Percentiles rank a stretch among this genome's conserved stretches.
Evolutionary conservation across 2,113 vertebrate species (phyloP).

Genomic region (Willisornis vidua): DNA sequence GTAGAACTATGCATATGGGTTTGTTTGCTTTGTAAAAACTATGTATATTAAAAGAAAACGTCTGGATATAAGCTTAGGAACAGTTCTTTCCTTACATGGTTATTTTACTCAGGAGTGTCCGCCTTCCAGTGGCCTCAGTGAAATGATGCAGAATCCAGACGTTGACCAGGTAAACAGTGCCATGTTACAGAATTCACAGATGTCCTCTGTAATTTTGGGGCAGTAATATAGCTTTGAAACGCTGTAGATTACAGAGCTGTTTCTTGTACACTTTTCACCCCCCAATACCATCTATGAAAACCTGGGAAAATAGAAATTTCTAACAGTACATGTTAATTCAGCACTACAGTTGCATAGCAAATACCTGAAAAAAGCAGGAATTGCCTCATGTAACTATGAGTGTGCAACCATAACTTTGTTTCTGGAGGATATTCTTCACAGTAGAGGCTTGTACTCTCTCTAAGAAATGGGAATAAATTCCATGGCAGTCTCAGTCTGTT

Average conservation of each 20-base stretch:
- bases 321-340: background rate
- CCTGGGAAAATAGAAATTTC: background rate
- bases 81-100: background rate
- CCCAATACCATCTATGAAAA: background rate
- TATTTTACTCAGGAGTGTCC: background rate
- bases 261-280: background rate
- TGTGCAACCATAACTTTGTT: background rate
- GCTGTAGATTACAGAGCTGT: background rate
- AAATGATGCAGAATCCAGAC: background rate
- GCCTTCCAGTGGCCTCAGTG: background rate
- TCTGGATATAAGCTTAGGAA: background rate
- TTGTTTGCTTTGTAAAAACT: background rate
- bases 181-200: background rate
- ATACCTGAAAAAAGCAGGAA: background rate
- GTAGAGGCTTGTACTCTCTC: background rate
- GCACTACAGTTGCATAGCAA: background rate
- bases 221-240: background rate
- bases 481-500: background rate
- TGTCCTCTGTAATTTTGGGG: background rate
- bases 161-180: background rate
- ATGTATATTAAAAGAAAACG: background rate
- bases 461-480: conserved; percentile 7
- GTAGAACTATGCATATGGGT: background rate
- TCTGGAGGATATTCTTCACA: background rate
- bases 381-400: background rate